A percentile compares a stretch with the other conserved stretches of the same genome.
Evolutionary conservation across 2,113 vertebrate genomes (phyloP).

Genomic region (Leucoraja erinaceus): DNA sequence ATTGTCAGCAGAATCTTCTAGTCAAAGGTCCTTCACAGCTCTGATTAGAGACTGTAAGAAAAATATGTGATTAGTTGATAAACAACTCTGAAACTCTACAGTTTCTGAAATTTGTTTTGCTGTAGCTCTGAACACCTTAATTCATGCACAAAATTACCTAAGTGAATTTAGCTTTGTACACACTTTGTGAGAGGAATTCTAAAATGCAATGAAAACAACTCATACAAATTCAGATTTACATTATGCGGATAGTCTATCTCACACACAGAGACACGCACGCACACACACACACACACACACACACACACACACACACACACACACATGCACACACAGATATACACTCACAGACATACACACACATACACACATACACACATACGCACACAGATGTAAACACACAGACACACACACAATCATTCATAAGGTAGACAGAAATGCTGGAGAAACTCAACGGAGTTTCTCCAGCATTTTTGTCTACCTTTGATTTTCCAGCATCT

Average conservation of each 20-base stretch:
- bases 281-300: too few relatives aligned
- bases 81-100: background rate
- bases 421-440: too few relatives aligned
- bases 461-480: too few relatives aligned
- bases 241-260: background rate
- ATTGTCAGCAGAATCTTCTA: background rate
- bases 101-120: background rate
- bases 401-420: too few relatives aligned
- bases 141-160: background rate
- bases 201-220: background rate
- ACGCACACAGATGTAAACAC: too few relatives aligned
- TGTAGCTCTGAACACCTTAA: background rate
- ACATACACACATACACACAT: too few relatives aligned
- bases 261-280: too few relatives aligned
- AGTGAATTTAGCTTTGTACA: background rate
- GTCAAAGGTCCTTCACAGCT: background rate
- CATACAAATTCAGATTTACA: background rate
- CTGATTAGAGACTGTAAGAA: background rate
- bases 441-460: too few relatives aligned
- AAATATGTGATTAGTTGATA: background rate
- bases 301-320: too few relatives aligned
- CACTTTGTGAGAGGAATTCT: background rate
- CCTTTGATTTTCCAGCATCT: too few relatives aligned
- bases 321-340: too few relatives aligned
- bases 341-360: too few relatives aligned